Evolutionary conservation across 2,113 vertebrate genomes (phyloP), one percentile per base, ranked within the genome.

Genomic region (Acrocephalus arundinaceus): DNA sequence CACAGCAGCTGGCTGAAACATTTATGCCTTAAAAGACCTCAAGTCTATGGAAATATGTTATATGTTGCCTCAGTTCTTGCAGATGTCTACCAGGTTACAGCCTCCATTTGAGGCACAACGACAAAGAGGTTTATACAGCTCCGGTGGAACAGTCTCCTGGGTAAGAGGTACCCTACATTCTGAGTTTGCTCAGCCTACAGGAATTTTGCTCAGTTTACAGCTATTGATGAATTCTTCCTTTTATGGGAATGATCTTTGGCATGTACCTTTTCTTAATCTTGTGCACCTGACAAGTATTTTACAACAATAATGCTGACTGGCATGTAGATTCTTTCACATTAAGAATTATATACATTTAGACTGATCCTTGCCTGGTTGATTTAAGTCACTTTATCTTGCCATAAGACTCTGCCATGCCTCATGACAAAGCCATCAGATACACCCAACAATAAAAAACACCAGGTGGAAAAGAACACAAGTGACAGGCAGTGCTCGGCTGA

Each of bases 21-120:
- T 15, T 55, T 22, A 75, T 0, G 1, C 27, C 17, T 86, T 35
- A 19, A 65, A 86, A 58, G 27, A 2, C 0, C 3, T 12, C 1
- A 41, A 23, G 1, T 23, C 30, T 35, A 24, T 1, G 7, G 45
- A 83, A 76, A 91, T 7, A 3, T 7, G 39, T 41, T 51, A 37
- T 9, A 7, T 1, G 3, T 79, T 72, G 13, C 30, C 30, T 80
- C 28, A 35, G 73, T 37, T 67, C 30, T 68, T 67, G 30, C 22
- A 87, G 33, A 55, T 21, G 2, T 70, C 52, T 25, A 27, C 10
- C 37, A 55, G 63, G 67, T 54, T 66, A 37, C 24, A 65, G 15
- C 3, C 17, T 49, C 13, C 6, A 9, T 23, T 8, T 48, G 24
- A 77, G 37, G 48, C 13, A 48, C 11, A 52, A 4, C 1, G 4